A percentile compares a stretch with the other conserved stretches of the same genome.
Evolutionary conservation across 2,888 invertebrate species (phyloP).

Genomic region (Cataglyphis albicans): DNA sequence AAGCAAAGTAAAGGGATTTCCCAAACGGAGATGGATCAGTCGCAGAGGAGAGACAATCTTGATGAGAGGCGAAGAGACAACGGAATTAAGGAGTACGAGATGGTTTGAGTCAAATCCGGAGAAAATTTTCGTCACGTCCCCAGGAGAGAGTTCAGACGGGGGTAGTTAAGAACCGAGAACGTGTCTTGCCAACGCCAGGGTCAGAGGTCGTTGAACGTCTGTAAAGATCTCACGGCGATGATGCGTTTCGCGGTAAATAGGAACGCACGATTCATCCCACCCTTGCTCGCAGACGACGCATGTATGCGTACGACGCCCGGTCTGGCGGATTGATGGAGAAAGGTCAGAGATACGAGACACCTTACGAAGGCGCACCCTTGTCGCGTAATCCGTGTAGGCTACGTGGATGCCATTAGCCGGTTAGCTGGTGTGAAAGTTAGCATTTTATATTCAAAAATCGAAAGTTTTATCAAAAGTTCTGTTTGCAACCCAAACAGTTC

Average conservation of each 20-base stretch:
- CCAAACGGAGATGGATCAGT: slow-evolving; percentile 8
- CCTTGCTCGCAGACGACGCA: slow-evolving; percentile 41
- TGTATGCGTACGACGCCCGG: slow-evolving; percentile 4
- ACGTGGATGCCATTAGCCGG: slow-evolving; percentile 63
- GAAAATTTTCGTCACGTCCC: slow-evolving; percentile 67
- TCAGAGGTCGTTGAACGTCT: slow-evolving; percentile 86
- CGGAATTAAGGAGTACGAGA: slow-evolving; percentile 41
- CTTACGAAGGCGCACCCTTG: slow-evolving; percentile 60
- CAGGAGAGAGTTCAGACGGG: slow-evolving; percentile 13
- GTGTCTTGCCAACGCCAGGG: slow-evolving; percentile 81
- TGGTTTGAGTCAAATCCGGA: slow-evolving; percentile 52
- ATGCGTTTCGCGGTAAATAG: slow-evolving; percentile 69
- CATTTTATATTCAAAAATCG: too few species aligned
- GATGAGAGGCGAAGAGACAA: slow-evolving; percentile 22
- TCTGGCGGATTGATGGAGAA: slow-evolving; percentile 20
- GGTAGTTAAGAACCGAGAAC: slow-evolving; percentile 53
- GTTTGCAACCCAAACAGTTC: too few species aligned
- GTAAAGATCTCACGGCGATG: slow-evolving; percentile 83
- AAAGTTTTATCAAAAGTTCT: too few species aligned
- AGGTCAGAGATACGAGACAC: slow-evolving; percentile 67
- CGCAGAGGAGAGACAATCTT: neutral
- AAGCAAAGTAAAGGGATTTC: neutral
- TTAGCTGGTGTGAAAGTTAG: too few species aligned
- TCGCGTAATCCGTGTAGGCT: slow-evolving; percentile 64
- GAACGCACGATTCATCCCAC: slow-evolving; percentile 58